Base-by-base conservation (phyloP, 2,888 invertebrate species). In the Caenorhabditis japonica region DNA sequence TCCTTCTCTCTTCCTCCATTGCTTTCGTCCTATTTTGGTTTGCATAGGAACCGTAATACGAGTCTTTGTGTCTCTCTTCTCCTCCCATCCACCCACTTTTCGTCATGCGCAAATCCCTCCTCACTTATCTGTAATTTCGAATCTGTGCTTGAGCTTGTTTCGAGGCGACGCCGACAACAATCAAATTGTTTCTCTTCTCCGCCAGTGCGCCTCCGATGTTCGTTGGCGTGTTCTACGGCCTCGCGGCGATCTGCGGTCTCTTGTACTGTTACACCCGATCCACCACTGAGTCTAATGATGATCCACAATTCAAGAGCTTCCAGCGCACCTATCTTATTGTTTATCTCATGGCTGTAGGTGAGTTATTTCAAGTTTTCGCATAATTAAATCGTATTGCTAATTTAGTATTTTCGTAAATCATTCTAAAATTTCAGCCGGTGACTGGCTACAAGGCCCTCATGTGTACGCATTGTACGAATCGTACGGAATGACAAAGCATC, bases 381-480 rank as follows among this genome's bases (percentile, higher is more conserved):
- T 30, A 10, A 30, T 7, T 23, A 27, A 4, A 27, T 41, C n/a
- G n/a, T n/a, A n/a, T n/a, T n/a, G n/a, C n/a, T n/a, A n/a, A n/a
- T n/a, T n/a, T n/a, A n/a, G n/a, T n/a, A n/a, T n/a, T n/a, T n/a
- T 21, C 46, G 21, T n/a, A 25, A 25, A 10, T 25, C 21, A 25
- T 44, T n/a, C 17, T 49, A n/a, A 19, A n/a, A 47, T 87, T 88
- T 68, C 83, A 90, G 90, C 89, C 39, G 90, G 89, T 8, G 90
- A 90, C 77, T 90, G 90, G 90, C 82, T 90, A 34, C 90, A 90
- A 81, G 90, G 90, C 0, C 90, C 90, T 0, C 90, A 90, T 84
- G 90, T 90, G 27, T 90, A 90, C 81, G 90, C 90, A 3, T 82
- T 90, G 51, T 90, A 90, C 80, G 88, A 89, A 47, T 88, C 88